Base-by-base conservation (phyloP, 2,113 vertebrate species). In the Hyla sarda region DNA sequence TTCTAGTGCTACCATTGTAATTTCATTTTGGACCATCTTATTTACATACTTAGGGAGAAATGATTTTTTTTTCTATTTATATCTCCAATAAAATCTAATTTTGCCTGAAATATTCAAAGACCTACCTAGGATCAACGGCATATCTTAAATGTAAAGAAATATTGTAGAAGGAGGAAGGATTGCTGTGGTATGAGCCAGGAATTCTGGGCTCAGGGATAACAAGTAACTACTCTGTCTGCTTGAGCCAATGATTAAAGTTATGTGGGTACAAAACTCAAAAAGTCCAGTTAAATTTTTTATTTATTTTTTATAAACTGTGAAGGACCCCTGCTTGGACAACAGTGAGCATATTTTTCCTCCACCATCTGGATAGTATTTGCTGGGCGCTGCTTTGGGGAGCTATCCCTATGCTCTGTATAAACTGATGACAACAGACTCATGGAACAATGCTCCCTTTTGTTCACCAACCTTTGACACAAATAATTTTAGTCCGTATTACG, bases 381-480 rank as follows among this genome's bases (percentile, higher is more conserved):
- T 74, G 85, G 78, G 85, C 77, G 81, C 52, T 74, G 85, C 50
- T 73, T 82, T 87, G 69, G 85, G 85, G 78, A 85, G 54, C 85
- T 87, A 87, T 87, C 85, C 85, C 69, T 62, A 74, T 82, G 78
- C 77, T 87, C 85, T 87, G 77, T 48, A 87, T 81, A 87, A 82
- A 87, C 78, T 58, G 78, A 87, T 87, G 85, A 87, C 85, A 87
- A 87, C 85, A 82, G 85, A 50, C 67, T 87, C 25, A 13, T n/a
- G 37, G 67, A 87, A 81, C 77, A 87, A 82, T 81, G 69, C 78
- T 74, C 60, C 78, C 72, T 87, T 82, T 86, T 87, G 85, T 87
- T 87, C 85, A 87, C 78, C 78, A 87, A 86, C 85, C 85, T 82
- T 87, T 82, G 69, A 87, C 85, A 87, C 85, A 87, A 87, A 87